These are phyloP conservation scores for Mallotus villosus DNA, from an alignment of 2,797 vertebrate species.

Conservation along the genomic window DNA sequence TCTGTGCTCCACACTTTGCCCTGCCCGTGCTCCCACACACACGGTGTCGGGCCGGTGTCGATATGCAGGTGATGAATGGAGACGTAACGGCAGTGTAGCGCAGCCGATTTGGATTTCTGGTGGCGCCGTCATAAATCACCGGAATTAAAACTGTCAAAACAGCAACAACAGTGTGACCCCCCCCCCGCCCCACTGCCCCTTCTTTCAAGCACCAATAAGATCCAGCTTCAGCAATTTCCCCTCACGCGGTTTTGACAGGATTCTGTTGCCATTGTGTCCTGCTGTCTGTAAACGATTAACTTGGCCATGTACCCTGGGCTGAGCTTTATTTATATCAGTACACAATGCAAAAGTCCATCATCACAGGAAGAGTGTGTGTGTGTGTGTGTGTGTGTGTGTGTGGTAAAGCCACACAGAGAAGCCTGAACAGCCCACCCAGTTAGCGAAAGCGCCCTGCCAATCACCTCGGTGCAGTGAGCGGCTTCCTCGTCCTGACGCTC, in stretches of 20 bases:
- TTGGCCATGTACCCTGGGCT: not conserved
- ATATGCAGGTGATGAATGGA: conserved; percentile 49
- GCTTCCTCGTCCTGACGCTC: no score
- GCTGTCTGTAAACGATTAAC: not conserved
- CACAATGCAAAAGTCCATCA: not conserved
- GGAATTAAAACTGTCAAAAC: conserved; percentile 53
- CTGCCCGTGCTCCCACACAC: not conserved
- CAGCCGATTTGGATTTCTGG: conserved; percentile 46
- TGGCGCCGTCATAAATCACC: conserved; percentile 52
- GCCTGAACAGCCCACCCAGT: not conserved
- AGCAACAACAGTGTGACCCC: conserved; percentile 5
- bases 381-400: no score
- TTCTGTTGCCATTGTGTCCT: not conserved
- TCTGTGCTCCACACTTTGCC: no score
- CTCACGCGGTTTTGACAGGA: not conserved
- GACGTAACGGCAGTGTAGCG: conserved; percentile 28
- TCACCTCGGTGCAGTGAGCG: not conserved
- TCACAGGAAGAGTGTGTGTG: not conserved
- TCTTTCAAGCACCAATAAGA: not conserved
- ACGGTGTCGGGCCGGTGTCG: conserved; percentile 14
- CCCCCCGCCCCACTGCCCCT: not conserved
- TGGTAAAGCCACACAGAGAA: not conserved
- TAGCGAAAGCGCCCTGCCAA: not conserved
- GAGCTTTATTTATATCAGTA: no score
- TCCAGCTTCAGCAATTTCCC: not conserved